Evolutionary conservation across 2,113 vertebrate genomes (phyloP).

Genomic region (Colinus virginianus): DNA sequence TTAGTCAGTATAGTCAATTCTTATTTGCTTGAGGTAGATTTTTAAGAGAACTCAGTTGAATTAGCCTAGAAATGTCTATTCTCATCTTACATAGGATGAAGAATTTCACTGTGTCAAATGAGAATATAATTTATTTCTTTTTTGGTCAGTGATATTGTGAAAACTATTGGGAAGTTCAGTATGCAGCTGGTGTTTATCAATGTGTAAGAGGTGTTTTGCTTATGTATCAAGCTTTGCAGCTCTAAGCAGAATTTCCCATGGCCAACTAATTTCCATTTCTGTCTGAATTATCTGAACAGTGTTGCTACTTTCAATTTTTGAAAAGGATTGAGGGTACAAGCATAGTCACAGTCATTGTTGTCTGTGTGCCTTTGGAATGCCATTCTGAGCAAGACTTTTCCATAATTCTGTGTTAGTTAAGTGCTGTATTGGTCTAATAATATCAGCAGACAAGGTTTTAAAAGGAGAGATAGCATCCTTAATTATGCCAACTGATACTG

Average conservation of each 20-base stretch:
- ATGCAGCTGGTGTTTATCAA: background rate
- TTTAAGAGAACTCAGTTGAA: background rate
- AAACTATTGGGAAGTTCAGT: background rate
- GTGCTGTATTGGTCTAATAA: background rate
- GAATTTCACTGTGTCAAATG: background rate
- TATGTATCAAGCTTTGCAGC: background rate
- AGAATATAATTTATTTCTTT: background rate
- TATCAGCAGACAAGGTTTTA: background rate
- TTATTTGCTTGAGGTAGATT: background rate
- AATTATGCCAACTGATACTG: background rate
- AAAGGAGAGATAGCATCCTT: background rate
- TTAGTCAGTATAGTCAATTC: background rate
- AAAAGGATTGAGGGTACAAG: background rate
- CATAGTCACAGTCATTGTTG: background rate
- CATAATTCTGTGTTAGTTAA: background rate
- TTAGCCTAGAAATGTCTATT: background rate
- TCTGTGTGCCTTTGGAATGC: background rate
- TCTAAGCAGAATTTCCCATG: background rate
- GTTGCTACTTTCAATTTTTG: background rate
- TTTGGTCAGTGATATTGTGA: background rate
- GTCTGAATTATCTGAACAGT: background rate
- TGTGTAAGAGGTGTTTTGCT: background rate
- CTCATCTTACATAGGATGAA: background rate
- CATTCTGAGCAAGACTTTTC: background rate
- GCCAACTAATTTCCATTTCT: background rate